Evolutionary conservation across 2,888 invertebrate species (phyloP).

Genomic region (Mallateleia sp.): DNA sequence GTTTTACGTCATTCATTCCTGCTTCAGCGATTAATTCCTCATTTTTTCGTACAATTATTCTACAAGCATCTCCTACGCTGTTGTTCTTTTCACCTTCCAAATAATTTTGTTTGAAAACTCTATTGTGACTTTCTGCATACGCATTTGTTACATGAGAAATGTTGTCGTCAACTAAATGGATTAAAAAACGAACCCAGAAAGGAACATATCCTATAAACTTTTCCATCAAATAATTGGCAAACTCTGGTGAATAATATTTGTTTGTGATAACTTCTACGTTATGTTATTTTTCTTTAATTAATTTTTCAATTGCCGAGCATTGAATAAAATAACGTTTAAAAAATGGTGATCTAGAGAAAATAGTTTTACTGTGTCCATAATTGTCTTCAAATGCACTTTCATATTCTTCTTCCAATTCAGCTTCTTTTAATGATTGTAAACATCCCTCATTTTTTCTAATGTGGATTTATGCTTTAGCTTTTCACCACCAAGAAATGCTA

Average conservation of each 20-base stretch:
- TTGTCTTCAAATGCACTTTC: slow-evolving; percentile 2
- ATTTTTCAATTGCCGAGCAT: background rate
- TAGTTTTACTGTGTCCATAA: slow-evolving; percentile 17
- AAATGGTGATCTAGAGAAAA: slow-evolving; percentile 63
- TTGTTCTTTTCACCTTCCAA: slow-evolving; percentile 16
- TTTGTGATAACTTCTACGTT: slow-evolving; percentile 22
- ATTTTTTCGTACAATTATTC: slow-evolving; percentile 18
- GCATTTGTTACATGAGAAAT: slow-evolving; percentile 75
- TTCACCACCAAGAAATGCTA: slow-evolving; percentile 31
- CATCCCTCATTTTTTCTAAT: slow-evolving; percentile 24
- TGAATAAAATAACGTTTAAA: slow-evolving; percentile 7
- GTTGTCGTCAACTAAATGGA: slow-evolving; percentile 54
- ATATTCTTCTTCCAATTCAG: background rate
- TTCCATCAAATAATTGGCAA: slow-evolving; percentile 52
- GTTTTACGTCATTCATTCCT: background rate
- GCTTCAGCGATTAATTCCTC: slow-evolving; percentile 17
- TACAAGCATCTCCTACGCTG: slow-evolving; percentile 18
- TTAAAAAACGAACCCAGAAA: slow-evolving; percentile 66
- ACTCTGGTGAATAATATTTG: slow-evolving; percentile 64
- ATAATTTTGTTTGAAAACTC: slow-evolving; percentile 23
- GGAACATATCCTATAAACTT: slow-evolving; percentile 69
- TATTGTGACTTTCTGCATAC: slow-evolving; percentile 64
- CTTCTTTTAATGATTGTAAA: slow-evolving; percentile 14
- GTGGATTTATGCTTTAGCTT: slow-evolving; percentile 16
- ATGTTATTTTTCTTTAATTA: background rate